Base-by-base conservation (phyloP, 2,113 vertebrate genomes). In the Pongo abelii region DNA sequence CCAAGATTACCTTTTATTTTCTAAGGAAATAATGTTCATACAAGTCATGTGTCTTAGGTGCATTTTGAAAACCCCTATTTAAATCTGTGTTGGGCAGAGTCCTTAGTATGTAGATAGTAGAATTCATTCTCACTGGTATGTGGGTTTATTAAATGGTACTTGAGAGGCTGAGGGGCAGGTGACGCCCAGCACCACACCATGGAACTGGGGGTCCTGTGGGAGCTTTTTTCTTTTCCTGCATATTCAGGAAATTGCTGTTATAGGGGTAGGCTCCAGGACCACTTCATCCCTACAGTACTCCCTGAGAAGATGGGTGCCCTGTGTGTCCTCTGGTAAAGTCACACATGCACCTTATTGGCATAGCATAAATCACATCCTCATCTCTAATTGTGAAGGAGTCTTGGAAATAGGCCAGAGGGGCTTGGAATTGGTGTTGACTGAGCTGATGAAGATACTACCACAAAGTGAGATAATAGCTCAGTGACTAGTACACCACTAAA, bases 21-120 rank as follows among this genome's bases (percentile, higher is more conserved):
- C 92, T 84, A 98, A 96, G 89, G 61, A 92, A 96, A 84, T 87
- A 67, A 46, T 57, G 35, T 61, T 87, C 94, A 4, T 72, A 78
- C 40, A 81, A 85, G 78, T 93, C 81, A 86, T 13, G 35, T 80
- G 13, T 78, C 38, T 85, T 85, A 50, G 57, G 38, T 25, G 18
- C 86, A 13, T 25, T 94, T 87, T 92, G 79, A 22, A 75, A 96
- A 84, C 11, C 57, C 64, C 17, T 79, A 10, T 38, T 11, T 80
- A 96, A 92, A 72, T 85, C 77, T 69, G 40, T 43, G 27, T 74
- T 81, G 83, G 57, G 25, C 40, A 57, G 79, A 57, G 69, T 80
- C 77, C 74, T 85, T 22, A 17, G 46, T 84, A 38, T 59, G 12
- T 8, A 52, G 16, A 52, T 11, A 27, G 20, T 25, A 30, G 88